Conservation (phyloP, 2,888 invertebrate genomes). For the Alitta virens region DNA sequence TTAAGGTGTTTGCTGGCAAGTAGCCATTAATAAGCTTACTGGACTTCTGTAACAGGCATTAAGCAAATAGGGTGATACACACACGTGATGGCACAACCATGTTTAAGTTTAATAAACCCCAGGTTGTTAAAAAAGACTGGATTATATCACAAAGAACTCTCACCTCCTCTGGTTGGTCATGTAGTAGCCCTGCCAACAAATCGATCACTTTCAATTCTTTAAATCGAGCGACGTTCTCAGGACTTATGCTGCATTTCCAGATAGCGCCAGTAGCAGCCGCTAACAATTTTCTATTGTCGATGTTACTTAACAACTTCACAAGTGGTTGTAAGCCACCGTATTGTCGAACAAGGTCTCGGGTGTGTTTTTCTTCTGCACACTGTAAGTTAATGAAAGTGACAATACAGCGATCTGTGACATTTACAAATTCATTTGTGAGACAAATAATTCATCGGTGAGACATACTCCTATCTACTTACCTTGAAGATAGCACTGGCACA, state of each 20-base stretch:
- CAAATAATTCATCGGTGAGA: slow-evolving; percentile 18
- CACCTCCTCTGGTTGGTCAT: slow-evolving; percentile 63
- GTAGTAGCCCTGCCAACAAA: slow-evolving; percentile 71
- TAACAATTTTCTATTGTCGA: slow-evolving; percentile 70
- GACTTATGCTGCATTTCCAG: slow-evolving; percentile 87
- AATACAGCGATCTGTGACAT: background rate
- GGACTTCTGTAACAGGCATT: too few relatives aligned
- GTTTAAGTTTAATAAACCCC: too few relatives aligned
- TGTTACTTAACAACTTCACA: slow-evolving; percentile 72
- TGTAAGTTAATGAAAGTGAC: slow-evolving; percentile 22
- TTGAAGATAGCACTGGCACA: slow-evolving; percentile 89
- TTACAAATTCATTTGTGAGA: too few relatives aligned
- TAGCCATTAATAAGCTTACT: too few relatives aligned
- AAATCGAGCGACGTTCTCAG: slow-evolving; percentile 76
- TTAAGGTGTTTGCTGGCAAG: too few relatives aligned
- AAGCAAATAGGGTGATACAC: too few relatives aligned
- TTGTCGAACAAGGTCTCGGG: slow-evolving; percentile 79
- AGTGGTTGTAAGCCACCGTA: slow-evolving; percentile 84
- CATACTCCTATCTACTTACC: slow-evolving; percentile 36
- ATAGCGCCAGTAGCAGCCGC: slow-evolving; percentile 79
- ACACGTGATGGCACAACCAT: too few relatives aligned
- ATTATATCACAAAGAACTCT: slow-evolving; percentile 13
- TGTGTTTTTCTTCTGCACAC: slow-evolving; percentile 61
- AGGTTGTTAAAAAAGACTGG: too few relatives aligned
- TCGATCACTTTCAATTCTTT: slow-evolving; percentile 71